phyloP scores from a whole-genome alignment of 2,797 vertebrate genomes.

The Platalea minor region DNA sequence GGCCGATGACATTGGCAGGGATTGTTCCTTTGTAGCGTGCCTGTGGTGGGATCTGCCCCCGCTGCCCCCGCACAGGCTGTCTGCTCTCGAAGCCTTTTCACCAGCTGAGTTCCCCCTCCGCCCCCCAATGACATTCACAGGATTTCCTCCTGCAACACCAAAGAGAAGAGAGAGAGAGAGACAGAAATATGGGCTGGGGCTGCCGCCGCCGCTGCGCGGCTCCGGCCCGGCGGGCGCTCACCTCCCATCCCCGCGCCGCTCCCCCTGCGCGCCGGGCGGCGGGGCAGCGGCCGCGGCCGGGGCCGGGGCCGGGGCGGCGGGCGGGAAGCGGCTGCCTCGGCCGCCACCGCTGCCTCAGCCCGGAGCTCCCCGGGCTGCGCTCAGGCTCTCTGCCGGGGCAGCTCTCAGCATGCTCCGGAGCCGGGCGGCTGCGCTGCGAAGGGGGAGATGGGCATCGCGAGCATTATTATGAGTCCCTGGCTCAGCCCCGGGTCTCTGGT shows the following conservation, averaged over 20 bases:
- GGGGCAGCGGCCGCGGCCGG: neutral
- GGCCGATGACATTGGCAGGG: conserved; percentile 87
- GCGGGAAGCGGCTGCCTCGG: neutral
- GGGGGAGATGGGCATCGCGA: neutral
- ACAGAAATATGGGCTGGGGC: conserved; percentile 40
- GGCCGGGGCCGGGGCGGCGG: neutral
- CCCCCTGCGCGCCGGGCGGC: neutral
- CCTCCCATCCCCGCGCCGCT: conserved; percentile 68
- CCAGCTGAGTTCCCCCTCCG: conserved; percentile 69
- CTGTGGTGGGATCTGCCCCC: conserved; percentile 52
- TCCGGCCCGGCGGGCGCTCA: conserved; percentile 5
- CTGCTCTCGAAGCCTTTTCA: conserved; percentile 45
- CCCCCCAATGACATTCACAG: conserved; percentile 76
- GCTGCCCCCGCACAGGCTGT: conserved; percentile 45
- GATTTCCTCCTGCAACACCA: conserved; percentile 75
- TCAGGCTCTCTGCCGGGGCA: neutral
- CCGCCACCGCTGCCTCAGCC: neutral
- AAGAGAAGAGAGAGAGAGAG: conserved; percentile 24
- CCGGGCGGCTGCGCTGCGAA: neutral
- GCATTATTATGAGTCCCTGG: conserved; percentile 6
- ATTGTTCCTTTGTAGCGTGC: conserved; percentile 73
- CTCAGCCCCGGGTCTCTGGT: conserved; percentile 80
- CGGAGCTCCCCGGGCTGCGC: neutral
- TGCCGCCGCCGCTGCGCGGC: neutral
- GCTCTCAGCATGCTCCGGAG: neutral